Percentiles rank a stretch among this genome's conserved stretches.
phyloP scores from a whole-genome alignment of 1,140 invertebrate species.

The Macrotrachela quadricornifera region DNA sequence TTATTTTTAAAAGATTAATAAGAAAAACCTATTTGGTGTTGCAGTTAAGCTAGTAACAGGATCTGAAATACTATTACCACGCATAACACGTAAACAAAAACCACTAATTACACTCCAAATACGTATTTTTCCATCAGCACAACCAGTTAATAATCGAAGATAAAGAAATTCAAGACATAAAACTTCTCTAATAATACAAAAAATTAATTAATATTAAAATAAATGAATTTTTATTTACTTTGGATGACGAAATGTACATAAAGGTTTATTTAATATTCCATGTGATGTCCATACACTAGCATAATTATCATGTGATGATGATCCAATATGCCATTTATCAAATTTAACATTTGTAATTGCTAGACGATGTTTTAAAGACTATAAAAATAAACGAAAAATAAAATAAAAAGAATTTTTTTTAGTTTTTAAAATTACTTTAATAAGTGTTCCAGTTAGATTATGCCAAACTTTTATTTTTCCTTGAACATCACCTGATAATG shows the following conservation, averaged over 20 bases:
- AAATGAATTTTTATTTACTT: conserved; percentile 16
- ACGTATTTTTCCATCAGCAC: conserved; percentile 25
- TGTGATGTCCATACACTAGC: conserved; percentile 24
- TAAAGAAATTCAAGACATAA: conserved; percentile 26
- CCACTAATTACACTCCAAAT: conserved; percentile 30
- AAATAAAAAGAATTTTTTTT: not conserved
- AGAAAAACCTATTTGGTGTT: conserved; percentile 18
- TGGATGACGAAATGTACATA: conserved; percentile 24
- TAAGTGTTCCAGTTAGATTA: conserved; percentile 18
- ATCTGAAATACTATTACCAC: conserved; percentile 29
- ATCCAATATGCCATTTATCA: conserved; percentile 28
- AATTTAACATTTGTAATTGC: conserved; percentile 23
- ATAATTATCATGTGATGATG: conserved; percentile 25
- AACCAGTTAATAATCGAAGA: conserved; percentile 27
- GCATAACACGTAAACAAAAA: conserved; percentile 28
- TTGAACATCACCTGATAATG: conserved; percentile 22
- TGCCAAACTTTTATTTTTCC: conserved; percentile 30
- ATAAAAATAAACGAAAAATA: not conserved
- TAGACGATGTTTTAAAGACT: conserved; percentile 13
- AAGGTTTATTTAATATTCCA: conserved; percentile 21
- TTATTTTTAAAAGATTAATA: conserved; percentile 7
- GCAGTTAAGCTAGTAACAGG: conserved; percentile 21
- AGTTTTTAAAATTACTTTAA: conserved; percentile 18
- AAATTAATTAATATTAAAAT: not conserved
- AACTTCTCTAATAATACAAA: conserved; percentile 18